Percentiles rank a stretch among this genome's conserved stretches.
phyloP scores from a whole-genome alignment of 2,888 invertebrate species.

The Platycnemis pennipes region DNA sequence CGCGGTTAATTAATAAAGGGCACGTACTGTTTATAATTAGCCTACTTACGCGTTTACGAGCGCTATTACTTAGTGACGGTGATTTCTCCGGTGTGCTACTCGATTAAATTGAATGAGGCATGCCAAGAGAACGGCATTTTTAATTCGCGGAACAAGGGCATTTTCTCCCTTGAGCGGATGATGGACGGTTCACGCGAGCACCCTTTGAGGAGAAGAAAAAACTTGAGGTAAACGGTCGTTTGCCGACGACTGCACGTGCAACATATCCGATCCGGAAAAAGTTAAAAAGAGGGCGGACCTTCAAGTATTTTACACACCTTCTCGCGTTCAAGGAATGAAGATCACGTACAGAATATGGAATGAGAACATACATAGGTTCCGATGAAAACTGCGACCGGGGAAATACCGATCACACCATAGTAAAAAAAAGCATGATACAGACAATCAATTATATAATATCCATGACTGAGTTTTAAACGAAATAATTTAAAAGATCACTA shows the following conservation, averaged over 20 bases:
- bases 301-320: too few species aligned
- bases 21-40: conserved; percentile 3
- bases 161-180: background rate
- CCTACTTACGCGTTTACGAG: background rate
- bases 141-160: background rate
- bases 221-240: background rate
- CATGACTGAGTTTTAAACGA: too few species aligned
- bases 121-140: background rate
- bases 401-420: too few species aligned
- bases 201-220: background rate
- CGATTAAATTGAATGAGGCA: background rate
- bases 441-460: too few species aligned
- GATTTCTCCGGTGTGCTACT: background rate
- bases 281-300: too few species aligned
- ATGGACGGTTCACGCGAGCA: background rate
- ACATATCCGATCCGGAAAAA: background rate
- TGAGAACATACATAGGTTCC: too few species aligned
- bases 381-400: too few species aligned
- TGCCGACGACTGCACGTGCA: background rate
- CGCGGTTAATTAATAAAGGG: background rate
- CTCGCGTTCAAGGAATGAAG: too few species aligned
- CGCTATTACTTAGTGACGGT: background rate
- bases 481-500: too few species aligned
- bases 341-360: too few species aligned
- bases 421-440: too few species aligned